Conservation (phyloP, 2,888 invertebrate species). For the Mythimna loreyi region DNA sequence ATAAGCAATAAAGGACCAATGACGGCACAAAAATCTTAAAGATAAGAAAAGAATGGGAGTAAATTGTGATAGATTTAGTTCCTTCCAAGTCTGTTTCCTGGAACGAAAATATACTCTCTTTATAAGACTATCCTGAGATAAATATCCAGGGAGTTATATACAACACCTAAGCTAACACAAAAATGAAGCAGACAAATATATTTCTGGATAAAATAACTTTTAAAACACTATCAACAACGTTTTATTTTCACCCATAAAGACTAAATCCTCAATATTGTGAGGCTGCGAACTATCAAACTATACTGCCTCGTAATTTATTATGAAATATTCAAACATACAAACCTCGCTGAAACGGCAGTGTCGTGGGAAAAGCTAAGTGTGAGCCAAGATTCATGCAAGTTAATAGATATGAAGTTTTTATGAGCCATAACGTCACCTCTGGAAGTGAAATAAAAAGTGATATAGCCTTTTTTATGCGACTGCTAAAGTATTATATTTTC, state of each 20-base stretch:
- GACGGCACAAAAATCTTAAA: background rate
- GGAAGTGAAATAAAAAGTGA: slow-evolving; percentile 81
- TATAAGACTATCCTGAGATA: background rate
- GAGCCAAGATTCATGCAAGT: slow-evolving; percentile 77
- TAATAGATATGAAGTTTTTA: slow-evolving; percentile 83
- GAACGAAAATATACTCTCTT: slow-evolving; percentile 10
- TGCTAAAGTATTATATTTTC: slow-evolving; percentile 66
- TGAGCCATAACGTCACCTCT: slow-evolving; percentile 79
- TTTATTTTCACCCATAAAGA: slow-evolving; percentile 50
- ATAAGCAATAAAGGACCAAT: no score
- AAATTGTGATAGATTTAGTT: slow-evolving; percentile 12
- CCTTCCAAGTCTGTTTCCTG: background rate
- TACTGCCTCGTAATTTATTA: slow-evolving; percentile 46
- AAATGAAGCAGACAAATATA: slow-evolving; percentile 4
- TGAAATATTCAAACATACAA: slow-evolving; percentile 61
- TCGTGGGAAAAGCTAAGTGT: slow-evolving; percentile 69
- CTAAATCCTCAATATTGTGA: slow-evolving; percentile 49
- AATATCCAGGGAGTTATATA: slow-evolving; percentile 19
- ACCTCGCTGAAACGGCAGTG: slow-evolving; percentile 57
- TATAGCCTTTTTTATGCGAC: slow-evolving; percentile 74
- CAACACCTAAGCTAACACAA: background rate
- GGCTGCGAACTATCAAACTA: slow-evolving; percentile 56
- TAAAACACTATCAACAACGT: slow-evolving; percentile 8
- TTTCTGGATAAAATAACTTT: slow-evolving; percentile 24
- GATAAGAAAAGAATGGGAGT: background rate